Evolutionary conservation across 2,113 vertebrate genomes (phyloP).

Genomic region (Perca flavescens): DNA sequence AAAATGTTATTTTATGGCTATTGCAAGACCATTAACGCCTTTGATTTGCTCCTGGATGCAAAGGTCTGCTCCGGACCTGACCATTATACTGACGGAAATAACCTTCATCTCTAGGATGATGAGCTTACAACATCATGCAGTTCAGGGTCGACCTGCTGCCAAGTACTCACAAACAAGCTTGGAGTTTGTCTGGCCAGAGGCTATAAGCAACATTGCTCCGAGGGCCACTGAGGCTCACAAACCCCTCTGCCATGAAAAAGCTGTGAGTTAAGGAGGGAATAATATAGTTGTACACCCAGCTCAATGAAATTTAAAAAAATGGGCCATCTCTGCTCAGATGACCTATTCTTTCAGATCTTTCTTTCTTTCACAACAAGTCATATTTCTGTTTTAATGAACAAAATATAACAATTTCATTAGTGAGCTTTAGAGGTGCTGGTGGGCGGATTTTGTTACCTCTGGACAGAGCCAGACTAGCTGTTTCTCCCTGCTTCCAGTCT

Average conservation of each 20-base stretch:
- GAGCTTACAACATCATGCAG: neutral
- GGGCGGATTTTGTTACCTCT: neutral
- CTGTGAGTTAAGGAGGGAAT: neutral
- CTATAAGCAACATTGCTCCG: neutral
- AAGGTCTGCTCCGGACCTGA: slow-evolving; percentile 13
- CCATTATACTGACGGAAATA: neutral
- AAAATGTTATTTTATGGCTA: slow-evolving; percentile 33
- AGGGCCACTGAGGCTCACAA: neutral
- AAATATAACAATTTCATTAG: neutral
- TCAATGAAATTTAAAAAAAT: neutral
- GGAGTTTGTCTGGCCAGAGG: neutral
- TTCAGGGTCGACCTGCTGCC: neutral
- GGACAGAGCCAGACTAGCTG: neutral
- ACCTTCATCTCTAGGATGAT: slow-evolving; percentile 2
- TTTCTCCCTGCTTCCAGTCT: neutral
- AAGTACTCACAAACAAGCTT: neutral
- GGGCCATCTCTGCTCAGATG: neutral
- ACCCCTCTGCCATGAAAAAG: neutral
- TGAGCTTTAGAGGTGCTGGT: neutral
- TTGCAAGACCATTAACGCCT: slow-evolving; percentile 9
- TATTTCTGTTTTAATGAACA: neutral
- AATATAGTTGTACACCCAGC: neutral
- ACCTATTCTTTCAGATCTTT: no score
- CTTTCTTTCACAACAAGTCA: neutral
- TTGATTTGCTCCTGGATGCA: slow-evolving; percentile 14